Percentiles rank a stretch among this genome's conserved stretches.
Conservation (phyloP, 64 coral and sea anemone genomes). For the Porites lutea region DNA sequence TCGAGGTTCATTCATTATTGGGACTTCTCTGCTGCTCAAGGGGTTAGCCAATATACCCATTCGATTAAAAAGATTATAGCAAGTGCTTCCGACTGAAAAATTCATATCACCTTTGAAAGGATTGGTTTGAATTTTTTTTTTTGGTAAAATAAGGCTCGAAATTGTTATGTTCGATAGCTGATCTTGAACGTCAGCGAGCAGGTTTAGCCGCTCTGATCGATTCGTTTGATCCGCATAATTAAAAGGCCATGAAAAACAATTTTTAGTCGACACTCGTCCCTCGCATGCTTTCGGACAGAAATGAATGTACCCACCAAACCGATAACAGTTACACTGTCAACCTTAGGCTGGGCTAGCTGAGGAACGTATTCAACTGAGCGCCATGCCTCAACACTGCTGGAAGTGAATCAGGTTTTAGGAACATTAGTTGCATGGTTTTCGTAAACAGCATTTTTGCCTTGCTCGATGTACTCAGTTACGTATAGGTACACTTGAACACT, state of each 20-base stretch:
- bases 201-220: not conserved
- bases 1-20: conserved; percentile 35
- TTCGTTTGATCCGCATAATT: conserved; percentile 6
- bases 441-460: not conserved
- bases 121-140: not conserved
- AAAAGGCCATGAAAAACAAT: conserved; percentile 8
- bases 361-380: not conserved
- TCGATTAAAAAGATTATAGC: conserved; percentile 42
- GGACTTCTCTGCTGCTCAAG: conserved; percentile 28
- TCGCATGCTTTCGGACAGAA: not conserved
- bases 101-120: conserved; percentile 7
- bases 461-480: not conserved
- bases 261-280: not conserved
- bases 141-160: not conserved
- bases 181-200: not conserved
- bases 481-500: not conserved
- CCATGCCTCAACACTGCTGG: not conserved
- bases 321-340: too few species aligned
- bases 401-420: not conserved
- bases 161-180: not conserved
- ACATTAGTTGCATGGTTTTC: conserved; percentile 1
- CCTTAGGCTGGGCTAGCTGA: too few species aligned
- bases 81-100: not conserved
- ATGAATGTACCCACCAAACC: not conserved
- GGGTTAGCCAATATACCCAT: conserved; percentile 1